A percentile compares a stretch with the other conserved stretches of the same genome.
phyloP scores from a whole-genome alignment of 1,140 invertebrate species.

The Bombyx mori region ASM3026992v2 NC_085131.1:8952001-8952500 shows the following conservation, averaged over 20 bases:
- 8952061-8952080: slow-evolving; percentile 40
- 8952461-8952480: slow-evolving; percentile 22
- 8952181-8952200: slow-evolving; percentile 1
- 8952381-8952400: slow-evolving; percentile 62
- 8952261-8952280: slow-evolving; percentile 56
- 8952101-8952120: slow-evolving; percentile 24
- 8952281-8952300: slow-evolving; percentile 32
- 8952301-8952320: slow-evolving; percentile 66
- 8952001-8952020: slow-evolving; percentile 37
- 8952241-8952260: slow-evolving; percentile 44
- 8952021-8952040: slow-evolving; percentile 53
- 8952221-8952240: slow-evolving; percentile 66
- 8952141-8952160: too few relatives aligned
- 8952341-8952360: slow-evolving; percentile 60
- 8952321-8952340: slow-evolving; percentile 63
- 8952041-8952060: slow-evolving; percentile 45
- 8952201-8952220: slow-evolving; percentile 39
- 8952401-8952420: slow-evolving; percentile 14
- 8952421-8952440: slow-evolving; percentile 63
- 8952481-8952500: slow-evolving; percentile 10
- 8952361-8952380: slow-evolving; percentile 53
- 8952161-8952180: too few relatives aligned
- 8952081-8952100: slow-evolving; percentile 32
- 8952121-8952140: neutral
- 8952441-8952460: slow-evolving; percentile 37